Base-by-base conservation (phyloP, 2,113 vertebrate species). In the Clupea harengus region DNA sequence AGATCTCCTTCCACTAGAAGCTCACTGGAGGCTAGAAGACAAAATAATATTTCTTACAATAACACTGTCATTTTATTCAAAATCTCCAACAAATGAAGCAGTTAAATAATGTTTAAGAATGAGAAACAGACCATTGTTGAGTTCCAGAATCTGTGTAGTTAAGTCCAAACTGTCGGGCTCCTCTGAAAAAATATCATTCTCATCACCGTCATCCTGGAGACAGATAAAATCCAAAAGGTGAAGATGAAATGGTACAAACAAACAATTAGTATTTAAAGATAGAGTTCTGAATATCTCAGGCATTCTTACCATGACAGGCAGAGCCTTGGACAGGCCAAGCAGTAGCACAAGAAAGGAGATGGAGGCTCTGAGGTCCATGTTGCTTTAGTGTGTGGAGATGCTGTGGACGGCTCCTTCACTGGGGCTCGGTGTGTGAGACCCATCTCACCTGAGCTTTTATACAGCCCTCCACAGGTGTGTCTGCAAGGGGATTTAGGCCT, bases 331-430 rank as follows among this genome's bases (percentile, higher is more conserved):
- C n/a, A 89, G 49, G n/a, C n/a, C n/a, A n/a, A n/a, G n/a, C n/a
- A n/a, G n/a, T n/a, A 89, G 49, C 9, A 75, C 60, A 22, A 88
- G 86, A 86, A 88, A 49, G 47, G 85, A 81, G 57, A 87, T 60
- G 57, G 83, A 82, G 9, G 75, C 78, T 88, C 5, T 90, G 75
- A 82, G 84, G 13, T 84, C 80, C 89, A 91, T 90, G 72, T 87
- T 84, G 72, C 32, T 85, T n/a, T n/a, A n/a, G n/a, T n/a, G n/a
- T n/a, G n/a, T n/a, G n/a, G n/a, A n/a, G n/a, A n/a, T n/a, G n/a
- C n/a, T n/a, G n/a, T n/a, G n/a, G n/a, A n/a, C n/a, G n/a, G n/a
- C n/a, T n/a, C n/a, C n/a, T n/a, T n/a, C n/a, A n/a, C n/a, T n/a
- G n/a, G n/a, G n/a, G n/a, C n/a, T n/a, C n/a, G n/a, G n/a, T n/a